Percentiles rank a stretch among this genome's conserved stretches.
Conservation (phyloP, 2,888 invertebrate species). For the Cryptus viduatorius region DNA sequence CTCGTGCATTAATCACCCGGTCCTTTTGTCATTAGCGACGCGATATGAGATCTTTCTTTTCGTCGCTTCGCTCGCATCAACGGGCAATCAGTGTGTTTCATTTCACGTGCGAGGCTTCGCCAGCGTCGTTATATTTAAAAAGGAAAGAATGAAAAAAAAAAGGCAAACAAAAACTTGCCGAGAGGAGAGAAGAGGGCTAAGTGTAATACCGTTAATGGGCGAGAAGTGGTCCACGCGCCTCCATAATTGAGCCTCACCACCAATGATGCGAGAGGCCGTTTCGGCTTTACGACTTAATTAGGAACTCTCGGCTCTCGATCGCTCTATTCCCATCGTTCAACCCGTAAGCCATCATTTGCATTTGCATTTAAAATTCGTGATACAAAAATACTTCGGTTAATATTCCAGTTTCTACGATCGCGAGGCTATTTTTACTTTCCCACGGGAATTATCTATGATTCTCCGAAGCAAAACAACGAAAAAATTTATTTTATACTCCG, state of each 20-base stretch:
- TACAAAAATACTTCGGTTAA: not conserved
- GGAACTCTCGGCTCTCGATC: slow-evolving; percentile 53
- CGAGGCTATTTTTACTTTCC: not conserved
- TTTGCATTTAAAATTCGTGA: slow-evolving; percentile 27
- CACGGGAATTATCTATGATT: not conserved
- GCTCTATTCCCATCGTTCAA: slow-evolving; percentile 25
- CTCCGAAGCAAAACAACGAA: not conserved
- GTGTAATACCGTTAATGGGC: slow-evolving; percentile 64
- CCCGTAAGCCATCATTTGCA: slow-evolving; percentile 35
- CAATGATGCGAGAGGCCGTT: slow-evolving; percentile 51
- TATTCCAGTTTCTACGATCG: slow-evolving; percentile 5
- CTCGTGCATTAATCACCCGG: slow-evolving; percentile 9
- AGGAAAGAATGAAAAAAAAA: slow-evolving; percentile 19
- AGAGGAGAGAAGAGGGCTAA: slow-evolving; percentile 37
- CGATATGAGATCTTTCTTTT: slow-evolving; percentile 18
- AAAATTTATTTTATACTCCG: not conserved
- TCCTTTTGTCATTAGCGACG: slow-evolving; percentile 2
- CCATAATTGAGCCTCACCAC: slow-evolving; percentile 60
- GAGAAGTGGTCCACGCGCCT: slow-evolving; percentile 64
- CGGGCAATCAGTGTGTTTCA: slow-evolving; percentile 23
- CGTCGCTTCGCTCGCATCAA: slow-evolving; percentile 17
- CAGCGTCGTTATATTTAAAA: slow-evolving; percentile 34
- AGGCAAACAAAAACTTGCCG: slow-evolving; percentile 31
- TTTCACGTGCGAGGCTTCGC: not conserved
- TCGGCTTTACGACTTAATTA: slow-evolving; percentile 65